These are phyloP conservation scores for Xestia rhomboidea DNA, from an alignment of 2,888 invertebrate genomes.

Conservation along the genomic window DNA sequence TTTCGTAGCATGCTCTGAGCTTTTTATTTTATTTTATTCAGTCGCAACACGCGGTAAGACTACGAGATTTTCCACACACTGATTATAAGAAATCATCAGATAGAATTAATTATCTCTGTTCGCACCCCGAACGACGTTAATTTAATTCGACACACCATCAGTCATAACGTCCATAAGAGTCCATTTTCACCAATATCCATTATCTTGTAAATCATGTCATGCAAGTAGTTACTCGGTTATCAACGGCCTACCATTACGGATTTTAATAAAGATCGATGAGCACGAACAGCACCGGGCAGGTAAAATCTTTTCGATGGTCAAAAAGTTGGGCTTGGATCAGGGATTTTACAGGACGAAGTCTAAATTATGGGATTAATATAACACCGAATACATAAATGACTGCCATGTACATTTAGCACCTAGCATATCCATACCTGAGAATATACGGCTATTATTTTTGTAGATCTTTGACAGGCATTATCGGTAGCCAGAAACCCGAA, in stretches of 20 bases:
- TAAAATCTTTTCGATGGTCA: background rate
- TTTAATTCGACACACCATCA: background rate
- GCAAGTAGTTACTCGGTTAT: background rate
- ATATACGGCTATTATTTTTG: background rate
- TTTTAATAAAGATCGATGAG: conserved; percentile 8
- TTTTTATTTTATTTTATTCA: background rate
- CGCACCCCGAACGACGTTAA: background rate
- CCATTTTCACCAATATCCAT: conserved; percentile 26
- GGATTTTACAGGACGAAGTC: background rate
- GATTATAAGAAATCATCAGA: background rate
- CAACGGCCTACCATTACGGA: background rate
- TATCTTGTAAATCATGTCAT: conserved; percentile 35
- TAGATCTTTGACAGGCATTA: background rate
- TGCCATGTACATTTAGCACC: background rate
- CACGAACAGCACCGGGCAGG: background rate
- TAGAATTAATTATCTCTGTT: background rate
- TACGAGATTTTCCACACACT: background rate
- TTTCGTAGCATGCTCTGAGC: background rate
- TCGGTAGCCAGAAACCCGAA: background rate
- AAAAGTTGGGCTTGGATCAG: background rate
- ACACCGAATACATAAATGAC: background rate
- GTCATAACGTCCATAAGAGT: background rate
- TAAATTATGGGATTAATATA: background rate
- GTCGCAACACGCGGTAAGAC: background rate
- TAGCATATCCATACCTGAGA: background rate